These are phyloP conservation scores for Acanthosepion pharaonis DNA, from an alignment of 2,888 invertebrate genomes.

Conservation along the genomic window DNA sequence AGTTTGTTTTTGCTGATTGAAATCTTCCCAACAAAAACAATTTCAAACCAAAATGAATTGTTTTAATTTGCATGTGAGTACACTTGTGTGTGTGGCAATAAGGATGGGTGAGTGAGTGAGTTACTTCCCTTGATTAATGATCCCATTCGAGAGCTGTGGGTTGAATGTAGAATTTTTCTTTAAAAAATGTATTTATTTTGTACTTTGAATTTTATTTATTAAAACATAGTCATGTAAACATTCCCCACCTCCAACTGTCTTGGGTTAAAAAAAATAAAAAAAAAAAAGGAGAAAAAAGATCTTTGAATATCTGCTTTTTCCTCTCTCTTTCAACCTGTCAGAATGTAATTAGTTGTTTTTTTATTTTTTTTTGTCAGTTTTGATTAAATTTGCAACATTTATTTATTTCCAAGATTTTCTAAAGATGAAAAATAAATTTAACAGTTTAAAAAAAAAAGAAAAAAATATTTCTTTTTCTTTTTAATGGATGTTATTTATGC, in stretches of 20 bases:
- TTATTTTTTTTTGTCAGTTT: neutral
- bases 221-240: neutral
- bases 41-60: neutral
- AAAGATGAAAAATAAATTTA: too few species aligned
- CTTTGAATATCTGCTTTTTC: neutral
- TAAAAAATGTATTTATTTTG: neutral
- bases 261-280: neutral
- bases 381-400: neutral
- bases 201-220: slow-evolving; percentile 13
- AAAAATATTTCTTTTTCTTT: too few species aligned
- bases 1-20: neutral
- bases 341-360: neutral
- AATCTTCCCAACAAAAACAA: neutral
- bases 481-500: too few species aligned
- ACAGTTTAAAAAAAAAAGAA: too few species aligned
- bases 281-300: too few species aligned
- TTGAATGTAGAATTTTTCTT: neutral
- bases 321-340: too few species aligned
- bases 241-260: neutral
- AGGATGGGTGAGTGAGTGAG: neutral
- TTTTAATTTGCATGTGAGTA: neutral
- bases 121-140: neutral
- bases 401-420: too few species aligned
- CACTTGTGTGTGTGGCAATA: too few species aligned
- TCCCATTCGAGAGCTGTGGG: neutral